A percentile compares a stretch with the other conserved stretches of the same genome.
Conservation (phyloP, 2,888 invertebrate species). For the Pterobdella sp. region DNA sequence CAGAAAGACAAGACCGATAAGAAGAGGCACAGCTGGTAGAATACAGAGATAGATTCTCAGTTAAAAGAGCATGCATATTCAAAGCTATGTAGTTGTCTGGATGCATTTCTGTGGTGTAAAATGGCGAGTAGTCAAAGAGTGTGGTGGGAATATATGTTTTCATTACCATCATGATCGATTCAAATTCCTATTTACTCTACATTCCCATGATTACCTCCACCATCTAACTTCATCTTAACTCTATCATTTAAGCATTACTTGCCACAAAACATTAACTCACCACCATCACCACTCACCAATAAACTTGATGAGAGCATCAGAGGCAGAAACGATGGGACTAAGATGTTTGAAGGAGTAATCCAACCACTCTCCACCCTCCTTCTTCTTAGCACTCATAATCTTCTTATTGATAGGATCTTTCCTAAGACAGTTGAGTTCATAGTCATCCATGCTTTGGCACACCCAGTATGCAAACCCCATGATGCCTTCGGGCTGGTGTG, state of each 20-base stretch:
- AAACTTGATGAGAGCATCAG: constrained; percentile 71
- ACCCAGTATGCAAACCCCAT: constrained; percentile 81
- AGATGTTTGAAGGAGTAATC: constrained; percentile 71
- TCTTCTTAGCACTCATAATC: constrained; percentile 2
- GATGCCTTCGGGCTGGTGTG: constrained; percentile 61
- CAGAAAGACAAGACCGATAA: constrained; percentile 8
- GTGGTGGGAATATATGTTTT: not conserved
- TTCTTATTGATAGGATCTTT: constrained; percentile 18
- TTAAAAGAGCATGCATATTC: constrained; percentile 66
- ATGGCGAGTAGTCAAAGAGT: not conserved
- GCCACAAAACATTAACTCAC: not conserved
- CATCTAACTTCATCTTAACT: not conserved
- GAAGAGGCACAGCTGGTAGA: not conserved
- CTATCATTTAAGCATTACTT: not conserved
- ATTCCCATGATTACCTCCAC: not conserved
- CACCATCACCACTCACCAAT: constrained; percentile 54
- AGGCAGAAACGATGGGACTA: constrained; percentile 69
- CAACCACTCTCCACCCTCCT: constrained; percentile 55
- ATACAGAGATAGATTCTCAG: constrained; percentile 16
- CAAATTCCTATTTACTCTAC: not conserved
- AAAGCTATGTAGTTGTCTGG: constrained; percentile 58
- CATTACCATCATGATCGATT: not conserved
- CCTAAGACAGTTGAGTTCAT: constrained; percentile 54
- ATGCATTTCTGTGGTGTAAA: constrained; percentile 6
- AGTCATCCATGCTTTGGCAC: constrained; percentile 59